phyloP scores from a whole-genome alignment of 2,888 invertebrate genomes.

The Lasioglossum morio region DNA sequence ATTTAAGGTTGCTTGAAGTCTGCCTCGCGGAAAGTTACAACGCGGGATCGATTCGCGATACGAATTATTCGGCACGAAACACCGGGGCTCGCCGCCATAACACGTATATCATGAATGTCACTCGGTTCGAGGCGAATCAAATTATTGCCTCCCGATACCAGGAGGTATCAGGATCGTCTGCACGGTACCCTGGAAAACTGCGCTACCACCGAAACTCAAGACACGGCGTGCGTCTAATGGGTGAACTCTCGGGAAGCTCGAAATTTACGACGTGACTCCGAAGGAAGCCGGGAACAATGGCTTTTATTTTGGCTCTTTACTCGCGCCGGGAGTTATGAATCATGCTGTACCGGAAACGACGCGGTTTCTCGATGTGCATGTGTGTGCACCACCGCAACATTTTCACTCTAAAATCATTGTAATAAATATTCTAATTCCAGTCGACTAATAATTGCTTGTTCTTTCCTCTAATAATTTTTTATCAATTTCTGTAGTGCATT shows the following conservation, averaged over 20 bases:
- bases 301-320: slow-evolving; percentile 54
- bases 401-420: too few species aligned
- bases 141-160: slow-evolving; percentile 29
- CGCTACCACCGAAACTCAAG: not conserved
- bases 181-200: not conserved
- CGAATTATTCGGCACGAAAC: not conserved
- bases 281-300: slow-evolving; percentile 46
- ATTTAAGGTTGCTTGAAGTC: slow-evolving; percentile 1
- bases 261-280: slow-evolving; percentile 59
- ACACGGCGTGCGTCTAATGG: slow-evolving; percentile 45
- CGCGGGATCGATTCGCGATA: slow-evolving; percentile 10
- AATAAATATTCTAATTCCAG: too few species aligned
- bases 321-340: slow-evolving; percentile 36
- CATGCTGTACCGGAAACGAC: slow-evolving; percentile 35
- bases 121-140: slow-evolving; percentile 27
- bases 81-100: not conserved
- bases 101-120: slow-evolving; percentile 17
- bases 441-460: too few species aligned
- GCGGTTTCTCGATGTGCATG: slow-evolving; percentile 22
- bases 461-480: not conserved
- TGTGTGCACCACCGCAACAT: not conserved
- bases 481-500: too few species aligned
- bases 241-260: slow-evolving; percentile 41
- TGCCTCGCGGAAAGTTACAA: not conserved
- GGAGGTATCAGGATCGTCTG: not conserved